Evolutionary conservation across 2,888 invertebrate species (phyloP).

Genomic region (Copidosoma aretas): DNA sequence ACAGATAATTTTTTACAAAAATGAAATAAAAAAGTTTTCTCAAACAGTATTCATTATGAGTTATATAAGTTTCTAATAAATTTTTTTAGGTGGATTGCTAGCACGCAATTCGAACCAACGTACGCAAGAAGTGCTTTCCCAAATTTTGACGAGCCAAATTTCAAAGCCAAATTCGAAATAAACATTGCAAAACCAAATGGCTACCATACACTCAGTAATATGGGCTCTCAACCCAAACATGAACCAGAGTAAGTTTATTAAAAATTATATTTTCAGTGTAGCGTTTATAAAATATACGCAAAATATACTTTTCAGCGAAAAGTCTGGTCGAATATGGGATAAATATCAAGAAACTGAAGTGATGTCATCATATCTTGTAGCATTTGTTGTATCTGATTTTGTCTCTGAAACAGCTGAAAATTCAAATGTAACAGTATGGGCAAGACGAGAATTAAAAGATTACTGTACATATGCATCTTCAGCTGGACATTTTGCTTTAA

Average conservation of each 20-base stretch:
- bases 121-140: slow-evolving; percentile 77
- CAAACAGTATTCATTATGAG: too few species aligned
- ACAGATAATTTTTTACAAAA: too few species aligned
- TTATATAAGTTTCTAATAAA: slow-evolving; percentile 7
- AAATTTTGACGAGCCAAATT: slow-evolving; percentile 73
- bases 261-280: slow-evolving; percentile 5
- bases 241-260: slow-evolving; percentile 42
- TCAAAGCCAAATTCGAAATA: slow-evolving; percentile 51
- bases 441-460: slow-evolving; percentile 61
- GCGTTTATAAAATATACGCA: neutral
- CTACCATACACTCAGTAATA: slow-evolving; percentile 50
- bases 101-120: slow-evolving; percentile 53
- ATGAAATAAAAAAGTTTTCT: neutral
- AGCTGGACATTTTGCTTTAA: slow-evolving; percentile 76
- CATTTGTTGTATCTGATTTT: slow-evolving; percentile 75
- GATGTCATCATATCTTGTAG: slow-evolving; percentile 87
- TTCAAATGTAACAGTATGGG: slow-evolving; percentile 24
- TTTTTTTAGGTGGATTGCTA: slow-evolving; percentile 36
- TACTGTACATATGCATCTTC: slow-evolving; percentile 19
- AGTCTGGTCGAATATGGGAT: slow-evolving; percentile 61
- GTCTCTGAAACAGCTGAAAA: neutral
- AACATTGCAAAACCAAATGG: slow-evolving; percentile 46
- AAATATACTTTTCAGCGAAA: slow-evolving; percentile 27
- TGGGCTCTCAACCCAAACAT: slow-evolving; percentile 40
- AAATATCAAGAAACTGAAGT: slow-evolving; percentile 75